phyloP scores from a whole-genome alignment of 2,113 vertebrate species.

The Gallinago media region DNA sequence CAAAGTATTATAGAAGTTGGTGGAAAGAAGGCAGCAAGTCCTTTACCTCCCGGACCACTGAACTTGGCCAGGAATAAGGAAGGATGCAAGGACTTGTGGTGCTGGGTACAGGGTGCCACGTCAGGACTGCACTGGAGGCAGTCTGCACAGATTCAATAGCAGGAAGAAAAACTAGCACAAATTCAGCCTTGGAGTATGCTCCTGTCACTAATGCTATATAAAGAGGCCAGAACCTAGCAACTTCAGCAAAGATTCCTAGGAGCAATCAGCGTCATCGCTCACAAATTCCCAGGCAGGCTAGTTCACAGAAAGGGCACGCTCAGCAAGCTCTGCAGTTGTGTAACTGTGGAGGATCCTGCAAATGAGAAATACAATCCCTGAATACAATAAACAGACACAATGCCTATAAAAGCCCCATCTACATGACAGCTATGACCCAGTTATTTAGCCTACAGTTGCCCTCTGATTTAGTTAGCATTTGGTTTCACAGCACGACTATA shows the following conservation, averaged over 20 bases:
- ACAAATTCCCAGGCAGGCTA: neutral
- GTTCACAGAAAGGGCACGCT: neutral
- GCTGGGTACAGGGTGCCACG: neutral
- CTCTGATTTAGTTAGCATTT: neutral
- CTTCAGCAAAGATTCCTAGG: conserved; percentile 22
- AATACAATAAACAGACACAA: neutral
- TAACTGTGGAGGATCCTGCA: neutral
- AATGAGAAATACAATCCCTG: neutral
- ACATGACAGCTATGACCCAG: neutral
- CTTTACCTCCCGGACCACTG: neutral
- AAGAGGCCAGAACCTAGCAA: conserved; percentile 1
- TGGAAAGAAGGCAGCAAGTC: neutral
- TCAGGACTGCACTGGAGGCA: neutral
- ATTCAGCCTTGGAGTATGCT: neutral
- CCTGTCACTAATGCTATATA: neutral
- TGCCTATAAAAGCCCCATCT: neutral
- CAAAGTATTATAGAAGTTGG: neutral
- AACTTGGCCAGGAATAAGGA: neutral
- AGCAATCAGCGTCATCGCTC: neutral
- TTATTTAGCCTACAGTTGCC: neutral
- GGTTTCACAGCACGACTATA: neutral
- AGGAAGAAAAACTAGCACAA: neutral
- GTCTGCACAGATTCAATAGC: neutral
- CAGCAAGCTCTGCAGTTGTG: neutral
- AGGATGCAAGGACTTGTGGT: neutral